Conservation (phyloP, 2,888 invertebrate genomes). For the Saturnia japonica region DNA sequence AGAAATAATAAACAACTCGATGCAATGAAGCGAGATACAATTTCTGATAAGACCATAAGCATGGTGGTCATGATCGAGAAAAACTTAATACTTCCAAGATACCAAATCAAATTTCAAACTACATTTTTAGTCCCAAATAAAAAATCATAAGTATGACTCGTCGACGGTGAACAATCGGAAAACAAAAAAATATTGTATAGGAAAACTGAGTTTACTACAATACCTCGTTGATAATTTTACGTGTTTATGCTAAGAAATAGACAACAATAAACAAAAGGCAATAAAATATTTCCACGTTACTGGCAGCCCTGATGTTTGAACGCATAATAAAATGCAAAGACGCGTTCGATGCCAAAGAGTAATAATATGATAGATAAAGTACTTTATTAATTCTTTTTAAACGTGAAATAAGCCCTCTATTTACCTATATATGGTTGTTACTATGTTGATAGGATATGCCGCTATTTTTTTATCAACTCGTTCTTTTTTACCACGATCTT, state of each 20-base stretch:
- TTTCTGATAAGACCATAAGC: not conserved
- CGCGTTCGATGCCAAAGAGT: conserved; percentile 4
- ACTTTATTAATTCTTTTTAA: not conserved
- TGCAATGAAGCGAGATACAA: not conserved
- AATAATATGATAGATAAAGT: not conserved
- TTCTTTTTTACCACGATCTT: too few species aligned
- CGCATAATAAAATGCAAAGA: conserved; percentile 6
- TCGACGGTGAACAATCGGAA: not conserved
- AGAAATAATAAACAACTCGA: not conserved
- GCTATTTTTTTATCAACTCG: too few species aligned
- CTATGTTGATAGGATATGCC: too few species aligned
- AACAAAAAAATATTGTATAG: not conserved
- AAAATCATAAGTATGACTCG: not conserved
- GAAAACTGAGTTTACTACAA: conserved; percentile 1
- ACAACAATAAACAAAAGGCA: conserved; percentile 24
- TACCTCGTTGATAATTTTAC: not conserved
- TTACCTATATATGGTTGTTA: too few species aligned
- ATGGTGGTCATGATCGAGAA: not conserved
- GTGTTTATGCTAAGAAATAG: conserved; percentile 4
- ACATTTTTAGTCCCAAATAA: not conserved
- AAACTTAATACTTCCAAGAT: not conserved
- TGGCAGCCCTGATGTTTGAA: conserved; percentile 25
- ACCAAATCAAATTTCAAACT: not conserved
- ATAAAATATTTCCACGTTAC: conserved; percentile 20
- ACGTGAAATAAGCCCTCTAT: too few species aligned